Evolutionary conservation across 2,888 invertebrate species (phyloP), one percentile per base, ranked within the genome.

Genomic region (Halictus ligatus): DNA sequence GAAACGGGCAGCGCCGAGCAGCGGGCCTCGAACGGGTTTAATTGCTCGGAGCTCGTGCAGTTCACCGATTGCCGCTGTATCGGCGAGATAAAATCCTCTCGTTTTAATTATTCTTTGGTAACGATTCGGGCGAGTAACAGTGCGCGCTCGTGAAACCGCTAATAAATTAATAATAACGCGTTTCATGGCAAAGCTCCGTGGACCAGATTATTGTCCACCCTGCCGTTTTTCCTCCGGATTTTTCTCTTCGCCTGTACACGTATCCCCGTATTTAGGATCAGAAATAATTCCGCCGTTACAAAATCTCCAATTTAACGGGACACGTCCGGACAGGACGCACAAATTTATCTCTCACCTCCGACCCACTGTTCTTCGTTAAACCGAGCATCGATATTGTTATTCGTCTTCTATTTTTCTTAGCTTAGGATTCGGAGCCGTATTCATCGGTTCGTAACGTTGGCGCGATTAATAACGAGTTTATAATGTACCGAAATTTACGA

Each of bases 61-160:
- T 74, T 78, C 81, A 54, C 40, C 69, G 76, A 84, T 73, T 80
- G 85, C 85, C 75, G 48, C 78, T 72, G 72, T 64, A 75, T 64
- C 64, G 67, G 58, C 43, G 69, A 79, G 78, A 76, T 85, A 86
- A 81, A 78, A 86, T 78, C 75, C 85, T 81, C 86, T 81, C 76
- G 81, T 86, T 86, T 86, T 85, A 86, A 86, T 86, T 81, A 85
- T 77, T 81, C 78, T 60, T 76, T 43, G 74, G 46, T 74, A 81
- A 86, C 86, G 73, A 85, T 77, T 84, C 54, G 15, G 58, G 13
- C 81, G 81, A 79, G 43, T 78, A 78, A 78, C 35, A 78, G 25
- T 35, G 54, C 12, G 43, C 35, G 35, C 43, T 60, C 64, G n/a
- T 50, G 69, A 46, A 72, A 76, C 67, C 76, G 74, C 58, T 75